Conservation (phyloP, 1,140 invertebrate genomes). For the Anoplophora glabripennis region DNA sequence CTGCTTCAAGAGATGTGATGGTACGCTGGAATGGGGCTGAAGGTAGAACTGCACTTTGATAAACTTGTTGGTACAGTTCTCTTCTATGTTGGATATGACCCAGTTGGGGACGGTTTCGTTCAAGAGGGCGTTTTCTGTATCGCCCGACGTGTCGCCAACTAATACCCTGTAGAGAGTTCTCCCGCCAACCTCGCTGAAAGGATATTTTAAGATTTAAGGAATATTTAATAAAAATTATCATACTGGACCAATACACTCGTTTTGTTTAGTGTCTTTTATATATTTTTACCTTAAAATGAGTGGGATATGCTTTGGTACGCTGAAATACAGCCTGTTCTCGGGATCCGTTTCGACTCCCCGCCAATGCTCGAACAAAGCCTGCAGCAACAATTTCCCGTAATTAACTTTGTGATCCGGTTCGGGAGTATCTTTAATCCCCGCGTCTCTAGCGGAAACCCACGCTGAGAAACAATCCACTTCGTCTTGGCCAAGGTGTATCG, state of each 20-base stretch:
- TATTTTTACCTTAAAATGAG: slow-evolving; percentile 96
- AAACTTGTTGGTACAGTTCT: slow-evolving; percentile 92
- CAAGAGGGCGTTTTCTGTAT: slow-evolving; percentile 88
- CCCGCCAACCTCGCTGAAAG: slow-evolving; percentile 86
- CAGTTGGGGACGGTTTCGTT: slow-evolving; percentile 94
- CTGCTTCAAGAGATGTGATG: slow-evolving; percentile 82
- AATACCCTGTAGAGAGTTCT: slow-evolving; percentile 86
- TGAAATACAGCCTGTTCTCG: slow-evolving; percentile 82
- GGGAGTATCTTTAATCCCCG: slow-evolving; percentile 74
- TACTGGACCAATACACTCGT: no score
- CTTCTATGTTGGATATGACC: slow-evolving; percentile 93
- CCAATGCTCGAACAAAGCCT: slow-evolving; percentile 96
- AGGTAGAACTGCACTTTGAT: slow-evolving; percentile 98
- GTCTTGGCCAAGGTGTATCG: slow-evolving; percentile 94
- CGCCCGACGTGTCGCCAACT: slow-evolving; percentile 91
- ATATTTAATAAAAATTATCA: no score
- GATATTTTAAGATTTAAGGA: slow-evolving; percentile 16
- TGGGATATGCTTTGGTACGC: slow-evolving; percentile 92
- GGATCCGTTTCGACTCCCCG: slow-evolving; percentile 67
- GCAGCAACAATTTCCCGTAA: slow-evolving; percentile 90
- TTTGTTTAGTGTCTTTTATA: no score
- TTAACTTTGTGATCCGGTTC: slow-evolving; percentile 92
- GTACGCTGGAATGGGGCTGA: slow-evolving; percentile 71
- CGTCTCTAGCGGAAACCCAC: slow-evolving; percentile 96
- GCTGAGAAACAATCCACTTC: slow-evolving; percentile 97